Conservation (phyloP, 2,113 vertebrate genomes). For the Phainopepla nitens region DNA sequence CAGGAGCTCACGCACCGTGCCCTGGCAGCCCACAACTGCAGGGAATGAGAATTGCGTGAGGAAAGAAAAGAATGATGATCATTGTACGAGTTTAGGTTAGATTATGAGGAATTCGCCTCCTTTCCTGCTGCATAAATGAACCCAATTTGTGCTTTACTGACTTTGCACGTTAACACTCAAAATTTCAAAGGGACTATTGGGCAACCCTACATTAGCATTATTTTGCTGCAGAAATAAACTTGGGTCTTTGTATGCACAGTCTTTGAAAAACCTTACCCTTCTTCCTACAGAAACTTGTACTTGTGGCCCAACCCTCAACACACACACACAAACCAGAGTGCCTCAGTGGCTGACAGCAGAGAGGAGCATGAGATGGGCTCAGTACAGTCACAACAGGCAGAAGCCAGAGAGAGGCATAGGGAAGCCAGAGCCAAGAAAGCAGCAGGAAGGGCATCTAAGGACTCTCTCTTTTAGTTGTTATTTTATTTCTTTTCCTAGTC, state of each 20-base stretch:
- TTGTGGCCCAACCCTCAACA: neutral
- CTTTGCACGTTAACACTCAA: neutral
- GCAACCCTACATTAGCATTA: no score
- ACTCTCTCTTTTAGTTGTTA: neutral
- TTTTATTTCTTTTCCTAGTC: neutral
- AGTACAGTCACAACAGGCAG: accelerated
- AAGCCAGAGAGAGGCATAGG: neutral
- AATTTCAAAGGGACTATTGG: neutral
- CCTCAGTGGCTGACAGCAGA: neutral
- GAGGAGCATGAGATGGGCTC: accelerated
- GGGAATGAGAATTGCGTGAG: accelerated
- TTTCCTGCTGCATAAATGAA: neutral
- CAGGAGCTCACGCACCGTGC: neutral
- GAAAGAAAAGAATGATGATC: accelerated
- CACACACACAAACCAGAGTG: accelerated
- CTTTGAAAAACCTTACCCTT: neutral
- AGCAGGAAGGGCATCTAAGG: neutral
- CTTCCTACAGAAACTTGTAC: neutral
- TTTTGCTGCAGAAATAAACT: neutral
- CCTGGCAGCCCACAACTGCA: neutral
- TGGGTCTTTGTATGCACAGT: accelerated
- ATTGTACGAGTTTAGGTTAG: accelerated
- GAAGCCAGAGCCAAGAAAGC: neutral
- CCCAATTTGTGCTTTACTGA: neutral
- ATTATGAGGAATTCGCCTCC: neutral